These are phyloP conservation scores for Pipistrellus nathusii DNA, from an alignment of 2,797 vertebrate species.

Conservation along the genomic window DNA sequence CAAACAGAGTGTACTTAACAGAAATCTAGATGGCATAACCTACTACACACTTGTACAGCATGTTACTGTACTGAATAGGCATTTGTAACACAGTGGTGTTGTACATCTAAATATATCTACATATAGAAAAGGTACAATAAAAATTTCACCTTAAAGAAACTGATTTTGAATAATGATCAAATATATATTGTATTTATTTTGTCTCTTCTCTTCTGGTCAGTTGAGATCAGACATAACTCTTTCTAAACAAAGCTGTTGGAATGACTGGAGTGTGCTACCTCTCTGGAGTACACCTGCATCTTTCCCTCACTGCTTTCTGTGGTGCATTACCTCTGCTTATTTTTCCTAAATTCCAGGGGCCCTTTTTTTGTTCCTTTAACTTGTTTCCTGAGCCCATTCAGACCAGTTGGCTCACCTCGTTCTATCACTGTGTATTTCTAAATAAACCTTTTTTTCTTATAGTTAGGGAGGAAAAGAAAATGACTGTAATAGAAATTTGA, in stretches of 20 bases:
- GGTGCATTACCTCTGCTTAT: neutral
- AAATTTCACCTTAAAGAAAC: constrained; percentile 19
- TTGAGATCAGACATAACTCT: neutral
- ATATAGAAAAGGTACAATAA: neutral
- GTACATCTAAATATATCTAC: neutral
- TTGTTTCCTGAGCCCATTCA: neutral
- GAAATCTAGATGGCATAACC: neutral
- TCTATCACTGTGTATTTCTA: neutral
- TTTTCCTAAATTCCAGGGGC: neutral
- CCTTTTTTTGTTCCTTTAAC: neutral
- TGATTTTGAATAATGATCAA: neutral
- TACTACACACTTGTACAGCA: neutral
- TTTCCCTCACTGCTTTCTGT: neutral
- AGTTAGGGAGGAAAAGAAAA: neutral
- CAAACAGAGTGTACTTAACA: neutral
- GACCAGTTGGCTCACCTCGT: neutral
- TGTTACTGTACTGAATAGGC: neutral
- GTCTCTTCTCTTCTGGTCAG: neutral
- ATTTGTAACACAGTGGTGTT: neutral
- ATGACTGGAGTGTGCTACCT: neutral
- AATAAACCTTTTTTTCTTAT: neutral
- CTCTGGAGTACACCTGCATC: neutral
- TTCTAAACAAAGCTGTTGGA: neutral
- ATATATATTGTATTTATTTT: neutral
- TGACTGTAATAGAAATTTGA: constrained; percentile 12